Percentiles rank a stretch among this genome's conserved stretches.
Conservation (phyloP, 2,888 invertebrate species). For the Patella caerulea region DNA sequence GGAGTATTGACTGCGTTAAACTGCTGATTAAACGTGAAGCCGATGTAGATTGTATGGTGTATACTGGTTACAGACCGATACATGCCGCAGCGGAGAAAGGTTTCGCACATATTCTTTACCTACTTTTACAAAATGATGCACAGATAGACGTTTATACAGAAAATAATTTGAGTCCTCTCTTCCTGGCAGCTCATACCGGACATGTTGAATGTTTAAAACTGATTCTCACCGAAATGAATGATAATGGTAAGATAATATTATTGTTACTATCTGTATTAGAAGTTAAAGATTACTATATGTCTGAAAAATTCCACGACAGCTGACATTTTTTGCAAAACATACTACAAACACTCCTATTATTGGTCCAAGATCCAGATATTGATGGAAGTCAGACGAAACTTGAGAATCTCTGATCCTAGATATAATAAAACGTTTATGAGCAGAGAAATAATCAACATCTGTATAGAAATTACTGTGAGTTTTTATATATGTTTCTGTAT, state of each 20-base stretch:
- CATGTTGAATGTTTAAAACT: conserved; percentile 57
- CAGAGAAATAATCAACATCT: too few species aligned
- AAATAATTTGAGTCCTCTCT: conserved; percentile 65
- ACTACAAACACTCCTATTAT: too few species aligned
- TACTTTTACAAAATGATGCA: conserved; percentile 51
- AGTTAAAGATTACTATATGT: too few species aligned
- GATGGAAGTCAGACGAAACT: too few species aligned
- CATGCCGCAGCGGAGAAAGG: conserved; percentile 59
- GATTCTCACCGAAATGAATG: conserved; percentile 56
- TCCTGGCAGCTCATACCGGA: conserved; percentile 68
- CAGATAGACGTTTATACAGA: conserved; percentile 53
- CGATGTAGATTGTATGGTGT: conserved; percentile 54
- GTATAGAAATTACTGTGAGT: too few species aligned
- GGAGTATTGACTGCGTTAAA: conserved; percentile 50
- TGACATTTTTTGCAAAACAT: too few species aligned
- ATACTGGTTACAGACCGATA: conserved; percentile 59
- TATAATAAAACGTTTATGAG: too few species aligned
- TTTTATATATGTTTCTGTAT: too few species aligned
- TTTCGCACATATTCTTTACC: conserved; percentile 37
- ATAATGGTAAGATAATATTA: conserved; percentile 36
- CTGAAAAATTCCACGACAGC: too few species aligned
- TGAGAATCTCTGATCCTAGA: too few species aligned
- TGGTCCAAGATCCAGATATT: too few species aligned
- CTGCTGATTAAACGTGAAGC: conserved; percentile 56
- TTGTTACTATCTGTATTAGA: too few species aligned